Conservation (phyloP, 1,140 invertebrate genomes). For the Holotrichia oblita region DNA sequence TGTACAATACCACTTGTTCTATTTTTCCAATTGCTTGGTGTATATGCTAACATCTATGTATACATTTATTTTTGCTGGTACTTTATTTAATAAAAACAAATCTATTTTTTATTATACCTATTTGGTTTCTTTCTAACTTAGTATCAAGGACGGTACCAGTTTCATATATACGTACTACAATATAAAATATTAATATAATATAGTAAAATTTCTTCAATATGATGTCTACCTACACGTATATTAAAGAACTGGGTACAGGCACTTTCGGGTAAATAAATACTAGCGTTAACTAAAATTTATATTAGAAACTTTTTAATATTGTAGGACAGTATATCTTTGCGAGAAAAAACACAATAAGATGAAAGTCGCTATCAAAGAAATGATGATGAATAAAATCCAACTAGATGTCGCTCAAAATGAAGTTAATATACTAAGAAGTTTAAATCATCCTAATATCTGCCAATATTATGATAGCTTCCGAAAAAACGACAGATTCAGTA, state of each 20-base stretch:
- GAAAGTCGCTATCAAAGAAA: slow-evolving; percentile 74
- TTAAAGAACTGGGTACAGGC: slow-evolving; percentile 51
- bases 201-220: background rate
- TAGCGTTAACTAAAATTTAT: background rate
- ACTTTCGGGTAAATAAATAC: slow-evolving; percentile 54
- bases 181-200: background rate
- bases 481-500: slow-evolving; percentile 73
- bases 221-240: background rate
- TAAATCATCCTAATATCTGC: slow-evolving; percentile 86
- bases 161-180: no score
- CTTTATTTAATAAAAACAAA: no score
- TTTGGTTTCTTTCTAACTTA: no score
- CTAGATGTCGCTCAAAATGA: slow-evolving; percentile 68
- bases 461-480: slow-evolving; percentile 82
- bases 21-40: no score
- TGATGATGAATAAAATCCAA: slow-evolving; percentile 67
- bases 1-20: no score
- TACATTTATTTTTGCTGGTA: no score
- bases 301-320: slow-evolving; percentile 29
- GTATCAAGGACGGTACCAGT: no score
- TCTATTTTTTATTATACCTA: no score
- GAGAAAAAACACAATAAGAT: slow-evolving; percentile 65
- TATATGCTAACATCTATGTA: no score
- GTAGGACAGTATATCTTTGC: slow-evolving; percentile 73
- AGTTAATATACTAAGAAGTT: slow-evolving; percentile 74